Evolutionary conservation across 2,113 vertebrate species (phyloP).

Genomic region (Elephantulus edwardii): DNA sequence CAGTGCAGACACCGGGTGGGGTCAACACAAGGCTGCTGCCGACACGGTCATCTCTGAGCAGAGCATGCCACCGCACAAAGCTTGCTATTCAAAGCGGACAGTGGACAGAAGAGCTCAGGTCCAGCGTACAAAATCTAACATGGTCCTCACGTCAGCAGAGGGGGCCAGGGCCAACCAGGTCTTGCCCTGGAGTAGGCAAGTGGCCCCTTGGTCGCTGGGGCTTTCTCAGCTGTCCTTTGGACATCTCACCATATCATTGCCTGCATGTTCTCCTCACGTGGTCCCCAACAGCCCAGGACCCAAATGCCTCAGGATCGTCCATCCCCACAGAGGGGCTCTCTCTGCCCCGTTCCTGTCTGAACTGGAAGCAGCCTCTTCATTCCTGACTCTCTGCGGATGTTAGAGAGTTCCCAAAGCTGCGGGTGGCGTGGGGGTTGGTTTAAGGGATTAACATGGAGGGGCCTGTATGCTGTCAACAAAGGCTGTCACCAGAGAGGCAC

Average conservation of each 20-base stretch:
- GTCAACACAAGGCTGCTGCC: neutral
- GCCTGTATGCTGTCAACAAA: neutral
- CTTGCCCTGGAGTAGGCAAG: neutral
- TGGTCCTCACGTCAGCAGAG: rapidly evolving
- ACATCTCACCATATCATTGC: neutral
- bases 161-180: neutral
- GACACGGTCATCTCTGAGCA: neutral
- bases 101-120: neutral
- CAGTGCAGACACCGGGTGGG: neutral
- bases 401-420: neutral
- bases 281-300: neutral
- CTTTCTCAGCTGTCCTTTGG: neutral
- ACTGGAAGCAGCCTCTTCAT: neutral
- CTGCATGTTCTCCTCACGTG: neutral
- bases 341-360: rapidly evolving
- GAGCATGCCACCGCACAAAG: neutral
- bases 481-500: neutral
- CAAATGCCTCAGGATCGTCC: neutral
- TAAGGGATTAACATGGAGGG: neutral
- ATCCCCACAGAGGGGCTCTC: no score
- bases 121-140: rapidly evolving
- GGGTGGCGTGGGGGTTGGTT: neutral
- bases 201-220: neutral
- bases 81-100: neutral
- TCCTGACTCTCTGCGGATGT: neutral